Evolutionary conservation across 2,797 vertebrate genomes (phyloP).

Genomic region (Triplophysa bombifrons): DNA sequence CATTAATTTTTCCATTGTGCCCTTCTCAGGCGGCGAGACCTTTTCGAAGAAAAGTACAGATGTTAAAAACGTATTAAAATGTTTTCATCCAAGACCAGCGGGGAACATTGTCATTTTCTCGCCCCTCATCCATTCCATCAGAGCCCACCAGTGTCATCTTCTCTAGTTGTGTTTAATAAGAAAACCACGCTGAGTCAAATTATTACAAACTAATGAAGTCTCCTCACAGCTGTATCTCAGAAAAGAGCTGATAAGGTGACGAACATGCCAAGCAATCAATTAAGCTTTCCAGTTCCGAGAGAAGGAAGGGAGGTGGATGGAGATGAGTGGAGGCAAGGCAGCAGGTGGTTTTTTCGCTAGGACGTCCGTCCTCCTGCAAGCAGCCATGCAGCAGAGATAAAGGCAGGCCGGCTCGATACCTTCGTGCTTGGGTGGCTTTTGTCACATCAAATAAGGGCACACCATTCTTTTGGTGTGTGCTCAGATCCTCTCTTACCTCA

Average conservation of each 20-base stretch:
- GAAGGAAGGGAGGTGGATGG: slow-evolving; percentile 34
- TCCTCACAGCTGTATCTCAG: slow-evolving; percentile 52
- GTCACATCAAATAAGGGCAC: slow-evolving; percentile 49
- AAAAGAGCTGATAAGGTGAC: slow-evolving; percentile 57
- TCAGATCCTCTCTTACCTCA: too few relatives aligned
- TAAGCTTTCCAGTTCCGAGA: slow-evolving; percentile 43
- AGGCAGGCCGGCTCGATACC: slow-evolving; percentile 31
- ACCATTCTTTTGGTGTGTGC: too few relatives aligned
- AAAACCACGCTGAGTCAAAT: slow-evolving; percentile 60
- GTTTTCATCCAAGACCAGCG: slow-evolving; percentile 33
- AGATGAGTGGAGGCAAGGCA: slow-evolving; percentile 12
- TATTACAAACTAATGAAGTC: slow-evolving; percentile 58
- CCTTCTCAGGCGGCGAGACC: slow-evolving; percentile 1
- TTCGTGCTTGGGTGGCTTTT: slow-evolving; percentile 37
- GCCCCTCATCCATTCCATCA: slow-evolving; percentile 51
- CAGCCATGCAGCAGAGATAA: slow-evolving; percentile 44
- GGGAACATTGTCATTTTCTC: slow-evolving; percentile 53
- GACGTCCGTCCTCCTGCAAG: slow-evolving; percentile 20
- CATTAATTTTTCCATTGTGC: slow-evolving; percentile 29
- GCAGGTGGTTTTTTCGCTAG: slow-evolving; percentile 41
- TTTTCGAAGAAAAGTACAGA: slow-evolving; percentile 26
- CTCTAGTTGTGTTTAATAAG: slow-evolving; percentile 54
- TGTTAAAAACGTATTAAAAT: slow-evolving; percentile 47
- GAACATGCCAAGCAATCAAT: slow-evolving; percentile 60
- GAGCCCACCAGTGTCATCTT: slow-evolving; percentile 55